Conservation (phyloP, 2,888 invertebrate genomes). For the Diplazon laetatorius region DNA sequence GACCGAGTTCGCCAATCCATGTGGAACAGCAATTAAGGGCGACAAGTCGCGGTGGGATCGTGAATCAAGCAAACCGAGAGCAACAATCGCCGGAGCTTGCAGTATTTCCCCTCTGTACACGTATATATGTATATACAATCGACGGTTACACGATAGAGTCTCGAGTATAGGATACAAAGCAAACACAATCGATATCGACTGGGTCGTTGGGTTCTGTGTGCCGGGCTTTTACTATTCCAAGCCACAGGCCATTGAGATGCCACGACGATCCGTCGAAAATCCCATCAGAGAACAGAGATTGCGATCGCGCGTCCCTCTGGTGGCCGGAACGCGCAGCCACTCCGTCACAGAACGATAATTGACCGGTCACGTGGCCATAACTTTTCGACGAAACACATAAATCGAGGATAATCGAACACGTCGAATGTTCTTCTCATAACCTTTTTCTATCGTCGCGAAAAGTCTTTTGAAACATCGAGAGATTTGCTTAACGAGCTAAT, state of each 20-base stretch:
- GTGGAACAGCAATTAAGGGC: conserved; percentile 48
- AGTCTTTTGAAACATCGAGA: background rate
- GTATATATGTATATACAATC: background rate
- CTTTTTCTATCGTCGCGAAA: too few relatives aligned
- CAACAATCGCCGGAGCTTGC: conserved; percentile 35
- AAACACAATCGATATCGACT: conserved; percentile 32
- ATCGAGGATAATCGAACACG: too few relatives aligned
- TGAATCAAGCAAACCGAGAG: conserved; percentile 45
- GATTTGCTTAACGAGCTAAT: too few relatives aligned
- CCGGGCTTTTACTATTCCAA: conserved; percentile 15
- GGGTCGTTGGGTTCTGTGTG: background rate
- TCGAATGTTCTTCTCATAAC: too few relatives aligned
- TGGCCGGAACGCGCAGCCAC: conserved; percentile 26
- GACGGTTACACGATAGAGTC: background rate
- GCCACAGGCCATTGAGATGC: conserved; percentile 8
- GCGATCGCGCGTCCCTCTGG: conserved; percentile 35
- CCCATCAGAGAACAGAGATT: conserved; percentile 48
- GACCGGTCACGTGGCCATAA: background rate
- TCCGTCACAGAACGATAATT: conserved; percentile 1
- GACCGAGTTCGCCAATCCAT: conserved; percentile 18
- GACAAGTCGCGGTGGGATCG: conserved; percentile 47
- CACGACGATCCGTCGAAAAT: conserved; percentile 42
- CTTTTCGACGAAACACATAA: too few relatives aligned
- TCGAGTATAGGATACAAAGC: conserved; percentile 17
- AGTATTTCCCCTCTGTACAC: conserved; percentile 10